phyloP scores from a whole-genome alignment of 2,113 vertebrate species.

The Phalacrocorax brasilianus region DNA sequence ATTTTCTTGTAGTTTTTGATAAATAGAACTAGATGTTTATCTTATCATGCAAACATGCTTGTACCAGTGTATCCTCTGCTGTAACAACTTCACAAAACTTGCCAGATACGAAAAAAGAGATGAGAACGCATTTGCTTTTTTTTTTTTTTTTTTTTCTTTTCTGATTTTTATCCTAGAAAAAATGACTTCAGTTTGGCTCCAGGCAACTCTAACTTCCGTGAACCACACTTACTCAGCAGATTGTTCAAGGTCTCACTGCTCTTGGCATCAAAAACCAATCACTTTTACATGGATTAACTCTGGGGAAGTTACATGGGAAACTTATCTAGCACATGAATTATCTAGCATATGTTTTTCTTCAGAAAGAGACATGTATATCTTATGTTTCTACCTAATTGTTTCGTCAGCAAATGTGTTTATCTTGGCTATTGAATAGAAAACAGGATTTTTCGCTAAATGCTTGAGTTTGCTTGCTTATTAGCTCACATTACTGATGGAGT shows the following conservation, averaged over 20 bases:
- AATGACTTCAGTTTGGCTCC: background rate
- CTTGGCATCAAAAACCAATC: background rate
- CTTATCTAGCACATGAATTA: background rate
- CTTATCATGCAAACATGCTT: background rate
- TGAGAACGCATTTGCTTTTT: background rate
- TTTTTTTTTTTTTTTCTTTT: background rate
- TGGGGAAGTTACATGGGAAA: background rate
- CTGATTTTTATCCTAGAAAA: background rate
- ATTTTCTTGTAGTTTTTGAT: background rate
- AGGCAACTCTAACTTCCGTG: background rate
- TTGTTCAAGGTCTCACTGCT: background rate
- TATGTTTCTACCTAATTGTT: background rate
- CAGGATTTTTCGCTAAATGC: background rate
- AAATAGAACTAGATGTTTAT: background rate
- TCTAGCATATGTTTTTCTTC: background rate
- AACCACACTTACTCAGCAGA: background rate
- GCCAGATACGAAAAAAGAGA: background rate
- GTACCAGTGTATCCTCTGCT: background rate
- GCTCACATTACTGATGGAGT: background rate
- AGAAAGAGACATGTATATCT: background rate
- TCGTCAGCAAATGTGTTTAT: background rate
- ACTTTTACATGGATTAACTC: background rate
- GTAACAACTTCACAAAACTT: background rate
- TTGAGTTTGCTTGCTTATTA: background rate
- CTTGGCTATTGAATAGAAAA: conserved; percentile 10